A percentile compares a stretch with the other conserved stretches of the same genome.
These are phyloP conservation scores for Glyphotaelius pellucidus DNA, from an alignment of 2,888 invertebrate species.

Conservation along the genomic window DNA sequence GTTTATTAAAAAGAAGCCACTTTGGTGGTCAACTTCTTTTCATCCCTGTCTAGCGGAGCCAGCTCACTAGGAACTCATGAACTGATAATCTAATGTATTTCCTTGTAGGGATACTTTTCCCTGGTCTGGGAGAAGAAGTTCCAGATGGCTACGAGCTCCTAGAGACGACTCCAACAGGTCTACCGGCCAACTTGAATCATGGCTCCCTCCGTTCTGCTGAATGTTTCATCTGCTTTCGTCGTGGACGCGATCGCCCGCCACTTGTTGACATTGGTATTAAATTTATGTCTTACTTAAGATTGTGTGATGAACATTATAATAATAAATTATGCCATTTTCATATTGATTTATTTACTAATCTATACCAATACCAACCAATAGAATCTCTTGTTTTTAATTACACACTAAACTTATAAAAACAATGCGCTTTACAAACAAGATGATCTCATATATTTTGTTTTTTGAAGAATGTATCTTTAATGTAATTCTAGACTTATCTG, in stretches of 20 bases:
- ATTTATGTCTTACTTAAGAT: not conserved
- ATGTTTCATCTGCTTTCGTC: conserved; percentile 93
- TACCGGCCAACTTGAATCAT: conserved; percentile 97
- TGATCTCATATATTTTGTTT: not conserved
- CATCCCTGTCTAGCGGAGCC: not conserved
- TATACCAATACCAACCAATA: not conserved
- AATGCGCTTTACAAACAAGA: not conserved
- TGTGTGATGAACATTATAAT: not conserved
- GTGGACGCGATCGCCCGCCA: conserved; percentile 96
- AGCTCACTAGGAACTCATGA: no score
- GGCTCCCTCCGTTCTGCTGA: conserved; percentile 96
- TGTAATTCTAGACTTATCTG: not conserved
- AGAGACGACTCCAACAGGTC: conserved; percentile 89
- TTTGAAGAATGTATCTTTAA: not conserved
- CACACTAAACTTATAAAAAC: not conserved
- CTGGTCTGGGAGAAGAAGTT: conserved; percentile 89
- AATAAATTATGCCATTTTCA: not conserved
- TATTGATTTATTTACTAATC: not conserved
- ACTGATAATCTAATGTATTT: not conserved
- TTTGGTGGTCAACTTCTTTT: not conserved
- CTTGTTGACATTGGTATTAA: conserved; percentile 96
- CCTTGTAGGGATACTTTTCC: conserved; percentile 82
- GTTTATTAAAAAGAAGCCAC: not conserved
- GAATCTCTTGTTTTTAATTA: no score
- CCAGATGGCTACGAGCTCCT: conserved; percentile 87